These are phyloP conservation scores for Hypomecis punctinalis DNA, from an alignment of 2,888 invertebrate species.

Conservation along the genomic window DNA sequence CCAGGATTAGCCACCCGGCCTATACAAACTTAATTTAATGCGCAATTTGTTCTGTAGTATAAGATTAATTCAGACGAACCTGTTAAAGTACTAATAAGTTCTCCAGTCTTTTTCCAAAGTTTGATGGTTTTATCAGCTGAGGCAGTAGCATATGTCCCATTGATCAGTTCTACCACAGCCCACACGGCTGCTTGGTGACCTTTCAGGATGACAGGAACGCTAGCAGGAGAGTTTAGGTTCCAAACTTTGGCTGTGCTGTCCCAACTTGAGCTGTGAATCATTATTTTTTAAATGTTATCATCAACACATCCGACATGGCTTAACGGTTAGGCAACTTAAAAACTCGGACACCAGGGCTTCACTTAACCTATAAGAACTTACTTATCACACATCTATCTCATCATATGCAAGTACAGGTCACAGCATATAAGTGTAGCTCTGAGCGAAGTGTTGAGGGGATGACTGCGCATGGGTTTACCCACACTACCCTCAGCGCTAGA, in stretches of 20 bases:
- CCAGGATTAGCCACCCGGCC: too few relatives aligned
- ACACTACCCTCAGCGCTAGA: too few relatives aligned
- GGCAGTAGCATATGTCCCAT: conserved; percentile 90
- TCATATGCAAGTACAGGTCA: too few relatives aligned
- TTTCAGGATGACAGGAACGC: conserved; percentile 83
- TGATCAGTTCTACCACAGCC: conserved; percentile 87
- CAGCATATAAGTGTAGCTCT: too few relatives aligned
- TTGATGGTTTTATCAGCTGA: conserved; percentile 97
- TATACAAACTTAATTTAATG: too few relatives aligned
- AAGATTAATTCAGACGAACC: conserved; percentile 68
- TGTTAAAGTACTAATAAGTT: conserved; percentile 86
- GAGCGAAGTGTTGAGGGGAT: too few relatives aligned
- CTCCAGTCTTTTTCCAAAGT: conserved; percentile 91
- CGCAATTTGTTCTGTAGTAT: neutral
- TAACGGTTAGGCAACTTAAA: too few relatives aligned
- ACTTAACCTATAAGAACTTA: too few relatives aligned
- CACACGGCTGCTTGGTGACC: conserved; percentile 95
- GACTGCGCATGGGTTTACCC: too few relatives aligned
- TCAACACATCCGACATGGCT: neutral
- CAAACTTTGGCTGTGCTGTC: conserved; percentile 95
- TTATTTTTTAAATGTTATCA: neutral
- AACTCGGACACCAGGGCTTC: too few relatives aligned
- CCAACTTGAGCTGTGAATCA: conserved; percentile 94
- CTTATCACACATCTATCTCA: too few relatives aligned
- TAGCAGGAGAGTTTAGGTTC: conserved; percentile 85